phyloP scores from a whole-genome alignment of 2,797 vertebrate species.

The Lagorchestes hirsutus region DNA sequence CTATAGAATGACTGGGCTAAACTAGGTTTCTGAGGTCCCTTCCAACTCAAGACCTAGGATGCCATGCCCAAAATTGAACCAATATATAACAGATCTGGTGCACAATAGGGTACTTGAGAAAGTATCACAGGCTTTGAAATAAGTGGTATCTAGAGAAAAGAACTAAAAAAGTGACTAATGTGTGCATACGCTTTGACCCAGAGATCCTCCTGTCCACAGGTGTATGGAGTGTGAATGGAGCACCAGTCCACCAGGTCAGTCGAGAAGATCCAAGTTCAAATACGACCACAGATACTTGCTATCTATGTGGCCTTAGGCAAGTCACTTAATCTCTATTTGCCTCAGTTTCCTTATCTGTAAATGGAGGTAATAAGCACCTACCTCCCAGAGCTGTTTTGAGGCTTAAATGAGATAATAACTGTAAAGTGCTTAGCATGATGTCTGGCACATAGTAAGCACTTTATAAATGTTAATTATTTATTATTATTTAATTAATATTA shows the following conservation, averaged over 20 bases:
- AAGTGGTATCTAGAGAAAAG: slow-evolving; percentile 21
- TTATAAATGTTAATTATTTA: not conserved
- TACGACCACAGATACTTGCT: not conserved
- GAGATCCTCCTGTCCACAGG: not conserved
- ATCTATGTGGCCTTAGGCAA: not conserved
- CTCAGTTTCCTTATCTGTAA: not conserved
- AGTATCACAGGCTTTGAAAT: slow-evolving; percentile 26
- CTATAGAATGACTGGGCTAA: not conserved
- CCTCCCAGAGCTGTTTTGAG: not conserved
- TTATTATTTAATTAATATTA: no score
- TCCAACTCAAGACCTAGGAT: not conserved
- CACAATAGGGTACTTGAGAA: not conserved
- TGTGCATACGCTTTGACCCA: not conserved
- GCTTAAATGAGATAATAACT: not conserved
- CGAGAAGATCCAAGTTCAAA: not conserved
- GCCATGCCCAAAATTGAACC: not conserved
- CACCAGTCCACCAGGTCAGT: not conserved
- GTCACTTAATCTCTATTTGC: not conserved
- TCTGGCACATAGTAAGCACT: not conserved
- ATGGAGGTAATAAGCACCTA: not conserved
- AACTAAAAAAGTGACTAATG: slow-evolving; percentile 24
- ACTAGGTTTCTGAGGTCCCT: not conserved
- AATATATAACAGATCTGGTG: not conserved
- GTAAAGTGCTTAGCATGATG: not conserved
- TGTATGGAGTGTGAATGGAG: not conserved